A percentile compares a stretch with the other conserved stretches of the same genome.
Conservation (phyloP, 1,140 invertebrate genomes). For the honey bee (Apis mellifera) region DNA sequence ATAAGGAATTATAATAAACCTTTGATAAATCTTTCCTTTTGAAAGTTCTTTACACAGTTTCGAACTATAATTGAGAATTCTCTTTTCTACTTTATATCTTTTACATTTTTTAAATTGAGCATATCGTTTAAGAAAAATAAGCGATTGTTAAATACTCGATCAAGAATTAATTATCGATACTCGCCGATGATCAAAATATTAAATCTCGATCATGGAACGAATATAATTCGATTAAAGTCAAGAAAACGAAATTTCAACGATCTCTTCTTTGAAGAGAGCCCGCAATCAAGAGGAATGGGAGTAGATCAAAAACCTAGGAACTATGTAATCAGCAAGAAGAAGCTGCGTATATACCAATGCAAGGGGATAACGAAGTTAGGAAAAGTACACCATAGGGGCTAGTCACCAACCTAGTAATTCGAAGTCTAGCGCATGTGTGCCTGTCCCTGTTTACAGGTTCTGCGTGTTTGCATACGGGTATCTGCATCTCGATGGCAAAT, state of each 20-base stretch:
- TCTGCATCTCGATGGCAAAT: conserved; percentile 64
- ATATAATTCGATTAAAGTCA: background rate
- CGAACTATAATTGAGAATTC: background rate
- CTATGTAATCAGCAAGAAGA: conserved; percentile 10
- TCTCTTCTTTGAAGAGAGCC: too few relatives aligned
- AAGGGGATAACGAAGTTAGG: conserved; percentile 64
- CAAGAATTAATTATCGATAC: too few relatives aligned
- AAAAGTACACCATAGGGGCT: conserved; percentile 57
- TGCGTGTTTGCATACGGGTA: conserved; percentile 44
- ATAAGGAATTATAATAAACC: too few relatives aligned
- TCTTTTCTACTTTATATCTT: background rate
- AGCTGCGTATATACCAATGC: conserved; percentile 28
- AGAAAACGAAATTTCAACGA: background rate
- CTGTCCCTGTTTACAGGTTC: conserved; percentile 30
- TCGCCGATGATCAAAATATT: too few relatives aligned
- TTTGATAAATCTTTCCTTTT: too few relatives aligned
- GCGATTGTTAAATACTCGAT: too few relatives aligned
- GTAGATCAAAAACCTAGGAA: background rate
- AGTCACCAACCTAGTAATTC: conserved; percentile 24
- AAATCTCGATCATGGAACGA: background rate
- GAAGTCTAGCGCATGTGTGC: conserved; percentile 17
- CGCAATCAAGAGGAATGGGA: background rate
- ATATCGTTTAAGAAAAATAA: background rate
- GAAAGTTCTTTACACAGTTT: too few relatives aligned
- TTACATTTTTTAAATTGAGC: background rate